phyloP scores from a whole-genome alignment of 2,113 vertebrate species.

The Lepus americanus region DNA sequence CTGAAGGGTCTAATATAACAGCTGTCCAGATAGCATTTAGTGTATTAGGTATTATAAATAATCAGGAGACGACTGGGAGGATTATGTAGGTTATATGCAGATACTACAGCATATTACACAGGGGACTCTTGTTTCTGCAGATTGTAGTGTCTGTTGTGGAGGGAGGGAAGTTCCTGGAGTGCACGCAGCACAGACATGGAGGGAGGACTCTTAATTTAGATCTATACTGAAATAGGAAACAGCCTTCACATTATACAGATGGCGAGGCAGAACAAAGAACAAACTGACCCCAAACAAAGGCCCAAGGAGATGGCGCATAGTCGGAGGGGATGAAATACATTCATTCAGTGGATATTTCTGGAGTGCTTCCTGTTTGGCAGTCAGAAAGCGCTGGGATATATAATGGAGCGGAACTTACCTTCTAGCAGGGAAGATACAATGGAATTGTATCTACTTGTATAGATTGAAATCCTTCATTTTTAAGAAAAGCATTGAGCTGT shows the following conservation, averaged over 20 bases:
- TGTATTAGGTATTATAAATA: background rate
- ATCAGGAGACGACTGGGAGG: background rate
- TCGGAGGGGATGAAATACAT: constrained; percentile 9
- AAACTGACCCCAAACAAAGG: background rate
- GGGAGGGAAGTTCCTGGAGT: background rate
- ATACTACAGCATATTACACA: background rate
- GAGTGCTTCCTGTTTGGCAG: background rate
- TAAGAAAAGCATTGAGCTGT: constrained; percentile 28
- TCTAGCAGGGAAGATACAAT: background rate
- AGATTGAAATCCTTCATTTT: constrained; percentile 29
- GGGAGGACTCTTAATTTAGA: background rate
- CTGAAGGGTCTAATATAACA: background rate
- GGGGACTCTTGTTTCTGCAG: background rate
- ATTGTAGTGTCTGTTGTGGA: no score
- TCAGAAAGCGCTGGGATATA: background rate
- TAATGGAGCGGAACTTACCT: background rate
- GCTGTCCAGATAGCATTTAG: background rate
- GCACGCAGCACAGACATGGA: background rate
- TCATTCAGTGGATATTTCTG: constrained; percentile 37
- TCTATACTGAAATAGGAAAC: background rate
- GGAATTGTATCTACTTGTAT: background rate
- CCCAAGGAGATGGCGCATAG: background rate
- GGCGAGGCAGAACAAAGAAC: background rate
- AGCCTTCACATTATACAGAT: background rate
- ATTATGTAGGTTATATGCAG: background rate